Evolutionary conservation across 2,888 invertebrate genomes (phyloP).

Genomic region (Cyaniris semiargus): DNA sequence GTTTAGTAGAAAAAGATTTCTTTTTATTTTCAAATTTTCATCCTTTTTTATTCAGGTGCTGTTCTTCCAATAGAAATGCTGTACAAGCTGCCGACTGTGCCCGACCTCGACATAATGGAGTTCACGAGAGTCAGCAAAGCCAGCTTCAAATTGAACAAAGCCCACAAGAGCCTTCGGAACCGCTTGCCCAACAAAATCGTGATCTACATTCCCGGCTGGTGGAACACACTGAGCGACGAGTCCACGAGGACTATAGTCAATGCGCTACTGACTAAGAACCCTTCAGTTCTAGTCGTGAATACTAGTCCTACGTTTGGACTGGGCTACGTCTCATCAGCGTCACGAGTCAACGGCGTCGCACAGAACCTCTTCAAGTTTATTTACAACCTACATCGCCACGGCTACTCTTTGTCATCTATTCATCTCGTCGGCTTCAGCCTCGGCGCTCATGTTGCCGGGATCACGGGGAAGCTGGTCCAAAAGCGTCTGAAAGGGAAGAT

Average conservation of each 20-base stretch:
- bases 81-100: slow-evolving; percentile 50
- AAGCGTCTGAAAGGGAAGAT: slow-evolving; percentile 50
- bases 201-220: slow-evolving; percentile 71
- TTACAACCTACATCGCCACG: slow-evolving; percentile 50
- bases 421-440: slow-evolving; percentile 83
- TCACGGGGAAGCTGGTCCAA: slow-evolving; percentile 60
- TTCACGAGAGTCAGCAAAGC: slow-evolving; percentile 45
- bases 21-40: neutral
- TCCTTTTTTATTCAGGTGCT: slow-evolving; percentile 56
- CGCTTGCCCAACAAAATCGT: slow-evolving; percentile 45
- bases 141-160: slow-evolving; percentile 49
- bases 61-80: slow-evolving; percentile 59
- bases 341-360: slow-evolving; percentile 58
- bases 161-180: slow-evolving; percentile 49
- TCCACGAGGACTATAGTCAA: slow-evolving; percentile 57
- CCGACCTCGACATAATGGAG: slow-evolving; percentile 56
- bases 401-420: slow-evolving; percentile 66
- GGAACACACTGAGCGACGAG: slow-evolving; percentile 65
- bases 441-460: slow-evolving; percentile 82
- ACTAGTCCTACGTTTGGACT: slow-evolving; percentile 61
- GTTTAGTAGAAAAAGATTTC: neutral
- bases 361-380: slow-evolving; percentile 55
- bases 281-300: slow-evolving; percentile 58
- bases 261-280: slow-evolving; percentile 55
- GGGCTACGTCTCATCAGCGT: slow-evolving; percentile 63